Conservation (phyloP, 2,888 invertebrate species). For the Zhuqinia jingwanae region DNA sequence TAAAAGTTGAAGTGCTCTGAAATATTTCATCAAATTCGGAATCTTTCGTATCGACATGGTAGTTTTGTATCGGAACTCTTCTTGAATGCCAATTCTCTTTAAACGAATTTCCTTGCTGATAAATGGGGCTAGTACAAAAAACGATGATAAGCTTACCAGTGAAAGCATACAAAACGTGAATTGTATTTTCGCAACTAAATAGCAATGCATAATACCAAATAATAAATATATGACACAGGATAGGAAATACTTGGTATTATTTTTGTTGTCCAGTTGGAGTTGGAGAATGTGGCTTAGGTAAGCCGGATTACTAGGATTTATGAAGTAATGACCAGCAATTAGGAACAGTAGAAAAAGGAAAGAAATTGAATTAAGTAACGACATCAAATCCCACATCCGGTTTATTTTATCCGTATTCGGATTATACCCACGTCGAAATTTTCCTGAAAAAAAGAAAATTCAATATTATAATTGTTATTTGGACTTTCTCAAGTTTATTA, state of each 20-base stretch:
- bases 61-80: background rate
- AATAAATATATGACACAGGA: background rate
- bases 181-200: background rate
- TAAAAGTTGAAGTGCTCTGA: background rate
- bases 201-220: background rate
- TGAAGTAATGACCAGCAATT: background rate
- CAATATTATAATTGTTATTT: background rate
- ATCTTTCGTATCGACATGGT: background rate
- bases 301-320: background rate
- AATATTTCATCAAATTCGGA: background rate
- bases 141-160: background rate
- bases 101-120: background rate
- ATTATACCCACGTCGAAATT: background rate
- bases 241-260: no score
- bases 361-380: background rate
- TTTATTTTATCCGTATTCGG: background rate
- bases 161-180: background rate
- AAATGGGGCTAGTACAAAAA: background rate
- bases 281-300: no score
- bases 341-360: background rate
- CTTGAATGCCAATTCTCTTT: background rate
- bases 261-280: no score
- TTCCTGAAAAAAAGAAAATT: no score
- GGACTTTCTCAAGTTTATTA: no score
- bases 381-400: background rate